Base-by-base conservation (phyloP, 1,140 invertebrate species). In the Pseudoatta argentina region DNA sequence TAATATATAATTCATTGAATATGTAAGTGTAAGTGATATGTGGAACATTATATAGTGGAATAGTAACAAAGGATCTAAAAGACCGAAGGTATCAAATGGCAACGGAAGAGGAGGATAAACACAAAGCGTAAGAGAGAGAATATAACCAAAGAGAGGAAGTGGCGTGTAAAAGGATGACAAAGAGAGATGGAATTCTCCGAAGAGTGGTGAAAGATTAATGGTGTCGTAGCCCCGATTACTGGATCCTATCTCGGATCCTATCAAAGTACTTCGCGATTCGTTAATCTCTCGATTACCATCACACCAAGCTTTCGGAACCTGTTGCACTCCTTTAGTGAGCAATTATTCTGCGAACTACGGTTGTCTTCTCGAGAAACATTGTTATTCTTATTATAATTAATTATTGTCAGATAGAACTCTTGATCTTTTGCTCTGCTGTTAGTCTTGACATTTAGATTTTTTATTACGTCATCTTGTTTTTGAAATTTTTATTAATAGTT, bases 281-380 rank as follows among this genome's bases (percentile, higher is more conserved):
- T 64, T 86, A 75, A 88, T 88, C 87, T 57, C 48, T 86, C 39
- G 64, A 81, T 88, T 75, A 88, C 51, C 55, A 57, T 76, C 64
- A 10, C 61, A n/a, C 8, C 27, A 27, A n/a, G 24, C 34, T 21
- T 39, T 21, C 67, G 39, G 12, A 59, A 88, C 87, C 83, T 88
- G 87, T 88, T 88, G 87, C 87, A 69, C 51, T 7, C 14, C 44
- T 63, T 85, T 51, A 77, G 12, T 71, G 8, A 39, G 12, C 39
- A 8, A 75, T 77, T 85, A 63, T 77, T 82, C 21, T 27, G 21
- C 24, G 14, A 44, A n/a, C 14, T 82, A 71, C 12, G 7, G 18
- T 7, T 39, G 39, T 57, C 53, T 82, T 57, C 16, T 27, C 12
- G 30, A 71, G 67, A 66, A 78, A 51, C n/a, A 14, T 24, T 6